Conservation (phyloP, 2,797 vertebrate species). For the Chromobotia macracanthus region DNA sequence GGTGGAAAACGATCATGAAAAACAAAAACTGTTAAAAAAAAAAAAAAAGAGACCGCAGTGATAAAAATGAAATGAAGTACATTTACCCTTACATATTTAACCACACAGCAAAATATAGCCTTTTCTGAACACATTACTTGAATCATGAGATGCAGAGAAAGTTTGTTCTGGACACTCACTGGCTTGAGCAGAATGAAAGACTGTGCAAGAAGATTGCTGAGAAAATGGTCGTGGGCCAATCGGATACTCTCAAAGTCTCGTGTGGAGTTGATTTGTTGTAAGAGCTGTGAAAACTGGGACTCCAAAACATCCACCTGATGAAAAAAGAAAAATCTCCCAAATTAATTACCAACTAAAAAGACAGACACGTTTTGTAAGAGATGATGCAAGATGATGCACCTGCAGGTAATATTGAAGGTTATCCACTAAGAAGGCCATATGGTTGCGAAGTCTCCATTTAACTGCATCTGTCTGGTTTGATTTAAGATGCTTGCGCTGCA, state of each 20-base stretch:
- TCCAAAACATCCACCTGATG: slow-evolving; percentile 95
- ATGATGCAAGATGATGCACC: slow-evolving; percentile 63
- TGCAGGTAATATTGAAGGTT: slow-evolving; percentile 98
- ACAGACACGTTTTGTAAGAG: background rate
- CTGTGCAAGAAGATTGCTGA: slow-evolving; percentile 95
- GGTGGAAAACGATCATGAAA: too few species aligned
- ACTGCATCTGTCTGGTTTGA: slow-evolving; percentile 89
- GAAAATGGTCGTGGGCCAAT: slow-evolving; percentile 95
- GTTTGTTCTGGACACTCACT: slow-evolving; percentile 73
- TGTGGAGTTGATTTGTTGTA: slow-evolving; percentile 93
- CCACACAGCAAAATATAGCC: background rate
- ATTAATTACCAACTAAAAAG: background rate
- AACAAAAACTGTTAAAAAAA: too few species aligned
- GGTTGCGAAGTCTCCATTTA: slow-evolving; percentile 94
- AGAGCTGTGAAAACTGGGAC: slow-evolving; percentile 98
- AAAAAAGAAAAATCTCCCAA: background rate
- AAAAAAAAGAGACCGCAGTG: too few species aligned
- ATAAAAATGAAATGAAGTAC: background rate
- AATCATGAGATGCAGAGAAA: background rate
- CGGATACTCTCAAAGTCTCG: slow-evolving; percentile 97
- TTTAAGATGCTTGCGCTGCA: slow-evolving; percentile 94
- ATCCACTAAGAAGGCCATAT: slow-evolving; percentile 98
- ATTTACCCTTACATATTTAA: too few species aligned
- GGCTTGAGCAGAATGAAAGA: slow-evolving; percentile 98
- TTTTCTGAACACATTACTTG: background rate